Evolutionary conservation across 1,140 invertebrate genomes (phyloP), one percentile per base, ranked within the genome.

Genomic region (Drosophila truncata): DNA sequence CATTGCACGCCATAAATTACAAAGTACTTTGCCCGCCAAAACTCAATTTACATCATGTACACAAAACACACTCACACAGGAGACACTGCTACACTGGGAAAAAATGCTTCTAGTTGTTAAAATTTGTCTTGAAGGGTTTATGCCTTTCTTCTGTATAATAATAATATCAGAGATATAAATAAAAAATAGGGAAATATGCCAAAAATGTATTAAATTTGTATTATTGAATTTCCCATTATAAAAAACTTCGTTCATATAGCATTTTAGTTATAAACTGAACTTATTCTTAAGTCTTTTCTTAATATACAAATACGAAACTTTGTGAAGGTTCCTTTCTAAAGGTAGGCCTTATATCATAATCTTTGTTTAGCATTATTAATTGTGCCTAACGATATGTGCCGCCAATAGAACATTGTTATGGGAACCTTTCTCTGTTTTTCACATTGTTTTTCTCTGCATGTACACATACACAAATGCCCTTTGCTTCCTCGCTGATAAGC

Each of bases 1-100:
- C 85, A 90, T 90, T 90, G 85, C 85, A 90, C 66, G 81, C 81
- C 85, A 90, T 90, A 90, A 90, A 90, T 90, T 90, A 90, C 85
- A 82, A 90, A 90, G 85, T 90, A 90, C 85, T 90, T 90, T 90
- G 77, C 64, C 70, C 78, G 85, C 81, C 81, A 72, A 90, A 90
- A 90, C 85, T 90, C 85, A 90, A 90, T 90, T 90, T 90, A 90
- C 85, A 90, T 90, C 72, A 88, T 72, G 50, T 74, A 84, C 69
- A 75, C 64, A 63, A 44, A 72, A 33, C 62, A 52, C 39, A 62
- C 71, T 20, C 55, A 47, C 52, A 66, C 41, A 25, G 33, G 52
- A 55, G 52, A 55, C 52, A 25, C 33, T 3, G 14, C 10, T 55
- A 55, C 52, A 55, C 33, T 25, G 52, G 11, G 52, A 55, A 20